Conservation (phyloP, 2,888 invertebrate genomes). For the Miltochrista miniata region DNA sequence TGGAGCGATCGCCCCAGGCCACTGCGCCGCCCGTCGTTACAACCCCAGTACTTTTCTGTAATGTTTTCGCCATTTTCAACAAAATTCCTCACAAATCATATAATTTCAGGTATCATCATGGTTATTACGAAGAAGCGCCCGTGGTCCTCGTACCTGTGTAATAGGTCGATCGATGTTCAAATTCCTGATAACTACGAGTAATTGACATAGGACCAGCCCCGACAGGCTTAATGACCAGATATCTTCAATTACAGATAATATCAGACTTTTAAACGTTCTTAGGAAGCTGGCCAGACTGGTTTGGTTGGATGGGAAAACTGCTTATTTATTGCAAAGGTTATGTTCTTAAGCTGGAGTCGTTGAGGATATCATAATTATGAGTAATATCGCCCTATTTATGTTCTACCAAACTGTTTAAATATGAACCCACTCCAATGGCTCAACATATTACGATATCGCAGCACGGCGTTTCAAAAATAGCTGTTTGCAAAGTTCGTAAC, state of each 20-base stretch:
- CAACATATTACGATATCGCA: no score
- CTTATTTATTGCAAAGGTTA: slow-evolving; percentile 58
- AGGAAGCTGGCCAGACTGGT: slow-evolving; percentile 73
- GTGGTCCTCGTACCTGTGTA: slow-evolving; percentile 69
- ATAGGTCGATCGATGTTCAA: slow-evolving; percentile 74
- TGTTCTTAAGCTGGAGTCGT: slow-evolving; percentile 38
- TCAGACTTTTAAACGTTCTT: slow-evolving; percentile 76
- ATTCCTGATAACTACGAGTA: slow-evolving; percentile 81
- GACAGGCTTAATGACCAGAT: slow-evolving; percentile 71
- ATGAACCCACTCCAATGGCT: no score
- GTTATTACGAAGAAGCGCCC: slow-evolving; percentile 80
- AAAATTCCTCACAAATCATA: slow-evolving; percentile 83
- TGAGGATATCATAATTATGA: slow-evolving; percentile 22
- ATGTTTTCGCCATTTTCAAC: slow-evolving; percentile 84
- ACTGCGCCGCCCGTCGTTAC: slow-evolving; percentile 65
- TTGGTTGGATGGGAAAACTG: slow-evolving; percentile 40
- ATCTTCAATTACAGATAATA: slow-evolving; percentile 82
- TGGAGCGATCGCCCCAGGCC: slow-evolving; percentile 61
- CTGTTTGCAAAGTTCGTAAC: slow-evolving; percentile 10
- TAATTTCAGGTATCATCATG: slow-evolving; percentile 82
- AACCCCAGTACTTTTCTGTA: slow-evolving; percentile 82
- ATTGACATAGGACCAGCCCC: slow-evolving; percentile 78
- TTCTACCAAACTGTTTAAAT: no score
- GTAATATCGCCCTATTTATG: slow-evolving; percentile 13
- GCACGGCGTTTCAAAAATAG: slow-evolving; percentile 1